Evolutionary conservation across 92 coral and sea anemone species (phyloP).

Genomic region (Chrysogorgia sp.): DNA sequence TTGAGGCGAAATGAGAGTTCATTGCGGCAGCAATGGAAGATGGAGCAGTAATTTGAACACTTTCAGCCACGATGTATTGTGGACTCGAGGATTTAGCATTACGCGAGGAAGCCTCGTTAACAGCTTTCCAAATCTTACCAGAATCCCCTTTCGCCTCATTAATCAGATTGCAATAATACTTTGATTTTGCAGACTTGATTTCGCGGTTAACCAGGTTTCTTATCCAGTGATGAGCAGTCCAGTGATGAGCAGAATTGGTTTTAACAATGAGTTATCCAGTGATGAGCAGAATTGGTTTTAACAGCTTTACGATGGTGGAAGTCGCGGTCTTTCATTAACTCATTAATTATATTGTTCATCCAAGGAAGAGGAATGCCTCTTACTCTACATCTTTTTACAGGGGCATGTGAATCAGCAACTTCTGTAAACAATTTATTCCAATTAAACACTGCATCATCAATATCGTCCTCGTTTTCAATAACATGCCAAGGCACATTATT

Average conservation of each 20-base stretch:
- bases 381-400: conserved; percentile 48
- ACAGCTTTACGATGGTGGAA: conserved; percentile 44
- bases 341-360: conserved; percentile 42
- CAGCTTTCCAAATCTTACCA: conserved; percentile 45
- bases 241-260: conserved; percentile 26
- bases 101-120: conserved; percentile 66
- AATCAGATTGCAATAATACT: too few relatives aligned
- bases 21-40: conserved; percentile 56
- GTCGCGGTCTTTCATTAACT: conserved; percentile 39
- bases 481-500: conserved; percentile 58
- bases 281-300: conserved; percentile 18
- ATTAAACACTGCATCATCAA: conserved; percentile 42
- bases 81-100: conserved; percentile 50
- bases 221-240: conserved; percentile 29
- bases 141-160: conserved; percentile 48
- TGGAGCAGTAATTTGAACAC: conserved; percentile 49
- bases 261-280: conserved; percentile 34
- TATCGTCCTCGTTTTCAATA: conserved; percentile 55
- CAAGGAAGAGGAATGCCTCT: conserved; percentile 45
- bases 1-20: conserved; percentile 54
- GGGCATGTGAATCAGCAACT: conserved; percentile 46
- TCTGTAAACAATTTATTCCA: conserved; percentile 49
- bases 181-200: conserved; percentile 45
- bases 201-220: conserved; percentile 51
- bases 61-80: conserved; percentile 53